Conservation (phyloP, 2,888 invertebrate species). For the Gasteruption jaculator region DNA sequence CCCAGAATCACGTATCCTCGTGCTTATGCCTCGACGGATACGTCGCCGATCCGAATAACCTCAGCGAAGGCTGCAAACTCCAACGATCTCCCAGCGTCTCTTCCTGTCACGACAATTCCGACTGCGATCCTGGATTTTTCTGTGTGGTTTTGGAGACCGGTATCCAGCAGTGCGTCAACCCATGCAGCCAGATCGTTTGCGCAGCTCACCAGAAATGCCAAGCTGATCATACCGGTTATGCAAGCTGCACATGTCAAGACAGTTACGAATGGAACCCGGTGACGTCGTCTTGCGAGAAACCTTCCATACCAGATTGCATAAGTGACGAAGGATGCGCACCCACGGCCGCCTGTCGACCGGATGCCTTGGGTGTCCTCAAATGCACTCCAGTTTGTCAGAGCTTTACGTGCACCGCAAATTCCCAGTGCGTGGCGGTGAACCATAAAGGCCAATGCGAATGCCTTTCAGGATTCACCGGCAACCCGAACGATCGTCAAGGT, state of each 20-base stretch:
- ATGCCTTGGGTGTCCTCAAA: conserved; percentile 79
- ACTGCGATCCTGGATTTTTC: conserved; percentile 68
- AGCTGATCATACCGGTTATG: conserved; percentile 62
- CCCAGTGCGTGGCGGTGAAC: conserved; percentile 69
- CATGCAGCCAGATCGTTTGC: conserved; percentile 77
- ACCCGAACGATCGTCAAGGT: conserved; percentile 86
- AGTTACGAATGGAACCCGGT: conserved; percentile 82
- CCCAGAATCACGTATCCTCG: conserved; percentile 77
- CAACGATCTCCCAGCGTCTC: conserved; percentile 57
- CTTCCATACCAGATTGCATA: conserved; percentile 78
- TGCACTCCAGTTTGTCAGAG: conserved; percentile 74
- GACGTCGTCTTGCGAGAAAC: conserved; percentile 77
- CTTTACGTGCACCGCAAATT: conserved; percentile 81
- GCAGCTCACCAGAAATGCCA: conserved; percentile 78
- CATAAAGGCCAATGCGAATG: conserved; percentile 82
- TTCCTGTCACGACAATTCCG: conserved; percentile 62
- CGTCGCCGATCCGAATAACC: conserved; percentile 76
- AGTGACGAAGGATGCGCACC: conserved; percentile 67
- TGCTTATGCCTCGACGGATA: conserved; percentile 83
- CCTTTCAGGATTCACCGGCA: conserved; percentile 76
- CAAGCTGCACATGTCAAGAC: conserved; percentile 75
- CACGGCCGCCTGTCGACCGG: conserved; percentile 72
- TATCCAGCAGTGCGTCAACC: conserved; percentile 67
- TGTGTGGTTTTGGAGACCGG: conserved; percentile 63
- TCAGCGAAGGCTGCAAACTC: conserved; percentile 73